A percentile compares a stretch with the other conserved stretches of the same genome.
Conservation (phyloP, 2,797 vertebrate genomes). For the Tenualosa ilisha region DNA sequence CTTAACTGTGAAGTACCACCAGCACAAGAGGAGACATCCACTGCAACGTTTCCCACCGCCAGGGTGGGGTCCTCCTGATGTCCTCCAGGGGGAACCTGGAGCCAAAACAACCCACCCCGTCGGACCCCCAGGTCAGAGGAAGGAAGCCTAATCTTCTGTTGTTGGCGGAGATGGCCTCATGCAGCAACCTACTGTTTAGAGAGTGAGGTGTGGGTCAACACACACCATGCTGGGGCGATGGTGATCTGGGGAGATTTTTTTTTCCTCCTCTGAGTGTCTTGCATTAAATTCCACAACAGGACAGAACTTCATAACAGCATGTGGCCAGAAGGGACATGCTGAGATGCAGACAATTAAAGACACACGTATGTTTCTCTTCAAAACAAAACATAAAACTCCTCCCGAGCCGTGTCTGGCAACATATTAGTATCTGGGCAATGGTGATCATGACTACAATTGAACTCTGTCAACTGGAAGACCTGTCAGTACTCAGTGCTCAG, state of each 20-base stretch:
- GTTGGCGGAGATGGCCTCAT: constrained; percentile 55
- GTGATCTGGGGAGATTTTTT: constrained; percentile 25
- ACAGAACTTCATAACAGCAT: neutral
- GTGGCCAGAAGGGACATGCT: neutral
- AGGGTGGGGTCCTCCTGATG: constrained; percentile 50
- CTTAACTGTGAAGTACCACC: neutral
- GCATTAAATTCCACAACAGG: neutral
- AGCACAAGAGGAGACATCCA: neutral
- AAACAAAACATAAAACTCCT: neutral
- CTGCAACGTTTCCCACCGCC: constrained; percentile 49
- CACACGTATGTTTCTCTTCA: neutral
- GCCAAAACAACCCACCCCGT: constrained; percentile 60
- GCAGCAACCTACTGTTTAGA: constrained; percentile 50
- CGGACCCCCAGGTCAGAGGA: constrained; percentile 55
- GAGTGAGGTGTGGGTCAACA: constrained; percentile 41
- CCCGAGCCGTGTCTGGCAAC: neutral
- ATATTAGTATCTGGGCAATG: neutral
- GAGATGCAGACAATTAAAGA: neutral
- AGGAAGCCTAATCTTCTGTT: constrained; percentile 64
- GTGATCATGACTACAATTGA: neutral
- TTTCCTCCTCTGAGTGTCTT: neutral
- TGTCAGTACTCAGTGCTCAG: neutral
- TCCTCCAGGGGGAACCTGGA: constrained; percentile 34
- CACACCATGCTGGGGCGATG: constrained; percentile 37
- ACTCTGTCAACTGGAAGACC: neutral